phyloP scores from a whole-genome alignment of 2,797 vertebrate species.

The Tachyglossus aculeatus region DNA sequence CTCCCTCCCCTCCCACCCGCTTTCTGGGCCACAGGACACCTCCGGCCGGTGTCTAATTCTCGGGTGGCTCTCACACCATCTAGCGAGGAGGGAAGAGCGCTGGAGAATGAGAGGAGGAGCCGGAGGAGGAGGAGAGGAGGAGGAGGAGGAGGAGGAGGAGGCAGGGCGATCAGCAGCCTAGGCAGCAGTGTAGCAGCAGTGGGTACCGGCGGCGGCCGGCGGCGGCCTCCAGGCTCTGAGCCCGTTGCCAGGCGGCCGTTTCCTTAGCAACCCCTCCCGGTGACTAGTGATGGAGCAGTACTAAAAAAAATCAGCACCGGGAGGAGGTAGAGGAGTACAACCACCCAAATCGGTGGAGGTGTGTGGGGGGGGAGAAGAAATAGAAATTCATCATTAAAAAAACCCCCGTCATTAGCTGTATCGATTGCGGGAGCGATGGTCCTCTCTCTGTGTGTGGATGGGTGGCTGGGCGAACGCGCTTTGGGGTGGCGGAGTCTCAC shows the following conservation, averaged over 20 bases:
- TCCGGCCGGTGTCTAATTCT: constrained; percentile 80
- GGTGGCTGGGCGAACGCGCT: neutral
- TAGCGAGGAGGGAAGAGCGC: constrained; percentile 88
- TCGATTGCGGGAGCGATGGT: neutral
- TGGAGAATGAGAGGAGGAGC: constrained; percentile 85
- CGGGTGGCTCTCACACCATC: constrained; percentile 91
- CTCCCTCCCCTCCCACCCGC: constrained; percentile 57
- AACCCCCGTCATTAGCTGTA: neutral
- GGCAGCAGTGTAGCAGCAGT: constrained; percentile 62
- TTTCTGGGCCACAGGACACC: constrained; percentile 36
- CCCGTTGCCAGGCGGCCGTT: constrained; percentile 99
- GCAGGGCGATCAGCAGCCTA: constrained; percentile 68
- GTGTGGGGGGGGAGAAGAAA: neutral
- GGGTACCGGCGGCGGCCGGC: constrained; percentile 8
- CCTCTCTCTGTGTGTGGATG: neutral
- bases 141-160: constrained; percentile 70
- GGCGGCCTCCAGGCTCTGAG: constrained; percentile 78
- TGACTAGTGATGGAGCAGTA: constrained; percentile 81
- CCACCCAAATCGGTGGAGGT: neutral
- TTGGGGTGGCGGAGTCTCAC: no score
- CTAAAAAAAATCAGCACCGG: neutral
- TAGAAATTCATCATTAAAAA: neutral
- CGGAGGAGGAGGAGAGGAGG: constrained; percentile 43
- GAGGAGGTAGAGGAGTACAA: neutral
- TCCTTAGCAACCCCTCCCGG: constrained; percentile 95